Base-by-base conservation (phyloP, 2,888 invertebrate genomes). In the Cheilosia vernalis region DNA sequence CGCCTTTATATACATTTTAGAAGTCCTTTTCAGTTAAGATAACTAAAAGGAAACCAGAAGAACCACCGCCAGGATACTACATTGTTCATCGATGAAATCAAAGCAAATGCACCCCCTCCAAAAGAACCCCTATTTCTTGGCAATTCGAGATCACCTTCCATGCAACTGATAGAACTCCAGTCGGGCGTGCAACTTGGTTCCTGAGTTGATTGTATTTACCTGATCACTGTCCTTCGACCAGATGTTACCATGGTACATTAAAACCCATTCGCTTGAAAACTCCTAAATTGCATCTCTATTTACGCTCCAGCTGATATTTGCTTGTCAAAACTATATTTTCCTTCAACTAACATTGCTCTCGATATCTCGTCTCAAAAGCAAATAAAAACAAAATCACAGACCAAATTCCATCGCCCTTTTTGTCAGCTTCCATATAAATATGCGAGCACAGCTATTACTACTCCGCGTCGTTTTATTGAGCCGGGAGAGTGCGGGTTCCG, bases 341-440 rank as follows among this genome's bases (percentile, higher is more conserved):
- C 81, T 47, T 51, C 49, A 72, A 81, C 72, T 70, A 73, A 76
- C 72, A 85, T 72, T 72, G 56, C 55, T 72, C 77, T 55, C 19
- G 17, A 21, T 37, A 40, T 10, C 2, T 37, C 27, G 42, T 58
- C 19, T 42, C 40, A 19, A 64, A 70, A 60, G 70, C 53, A 79
- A 84, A 79, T 79, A 74, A 74, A 84, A 79, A 80, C 85, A 85
- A 74, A 84, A 69, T 85, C 85, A 85, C 72, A 76, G 70, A 85
- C 64, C 70, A 56, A 80, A 80, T 77, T 63, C 81, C 56, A 66
- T 63, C 40, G 37, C 58, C 17, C 47, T 67, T 58, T 67, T 72
- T 72, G 76, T 85, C 76, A 81, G 77, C 81, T 81, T 77, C 49
- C 70, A 72, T 60, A 76, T 33, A 37, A 37, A n/a, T 27, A 27